Conservation (phyloP, 2,113 vertebrate genomes). For the Saiga tatarica region DNA sequence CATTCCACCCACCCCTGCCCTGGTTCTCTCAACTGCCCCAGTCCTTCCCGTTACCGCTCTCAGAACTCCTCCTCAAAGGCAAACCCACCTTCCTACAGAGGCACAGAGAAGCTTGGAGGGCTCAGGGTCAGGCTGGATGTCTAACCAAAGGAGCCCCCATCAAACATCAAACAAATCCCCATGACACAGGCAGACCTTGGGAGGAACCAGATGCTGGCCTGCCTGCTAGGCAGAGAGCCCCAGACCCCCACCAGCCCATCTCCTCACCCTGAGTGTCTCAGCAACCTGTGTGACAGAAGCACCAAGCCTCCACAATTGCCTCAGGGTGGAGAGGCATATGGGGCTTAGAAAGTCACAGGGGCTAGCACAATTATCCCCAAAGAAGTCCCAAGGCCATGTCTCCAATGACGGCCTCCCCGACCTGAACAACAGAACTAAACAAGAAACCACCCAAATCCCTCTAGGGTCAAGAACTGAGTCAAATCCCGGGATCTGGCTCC, state of each 20-base stretch:
- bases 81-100: background rate
- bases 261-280: background rate
- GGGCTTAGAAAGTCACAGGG: background rate
- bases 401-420: background rate
- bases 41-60: background rate
- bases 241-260: background rate
- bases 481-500: background rate
- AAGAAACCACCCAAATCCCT: background rate
- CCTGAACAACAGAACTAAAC: background rate
- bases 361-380: background rate
- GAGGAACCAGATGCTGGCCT: background rate
- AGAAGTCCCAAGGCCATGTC: background rate
- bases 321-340: background rate
- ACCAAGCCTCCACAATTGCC: background rate
- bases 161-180: constrained; percentile 71
- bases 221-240: background rate
- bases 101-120: constrained; percentile 17
- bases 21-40: background rate
- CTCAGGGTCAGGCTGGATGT: constrained; percentile 53
- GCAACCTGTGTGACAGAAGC: background rate
- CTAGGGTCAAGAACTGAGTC: background rate
- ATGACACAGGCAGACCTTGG: background rate
- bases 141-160: constrained; percentile 65
- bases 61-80: background rate
- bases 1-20: background rate